Conservation (phyloP, 1,140 invertebrate species). For the Trichonephila clavipes region DNA sequence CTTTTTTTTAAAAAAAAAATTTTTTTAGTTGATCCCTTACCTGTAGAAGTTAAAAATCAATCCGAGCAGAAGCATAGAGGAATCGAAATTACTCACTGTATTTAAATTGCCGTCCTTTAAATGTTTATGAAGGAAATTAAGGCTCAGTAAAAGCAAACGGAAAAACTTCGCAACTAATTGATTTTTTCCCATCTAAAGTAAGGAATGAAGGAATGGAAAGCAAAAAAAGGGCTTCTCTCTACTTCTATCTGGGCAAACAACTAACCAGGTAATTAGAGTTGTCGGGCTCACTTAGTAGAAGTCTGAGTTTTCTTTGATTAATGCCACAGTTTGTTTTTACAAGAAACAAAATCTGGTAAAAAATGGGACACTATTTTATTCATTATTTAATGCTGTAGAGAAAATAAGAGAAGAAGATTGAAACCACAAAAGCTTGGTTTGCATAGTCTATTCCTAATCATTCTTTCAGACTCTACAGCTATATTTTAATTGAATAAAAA, state of each 20-base stretch:
- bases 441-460: not conserved
- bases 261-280: constrained; percentile 68
- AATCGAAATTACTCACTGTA: constrained; percentile 63
- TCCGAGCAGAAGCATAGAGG: not conserved
- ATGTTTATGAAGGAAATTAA: constrained; percentile 72
- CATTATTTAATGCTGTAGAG: constrained; percentile 14
- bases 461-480: not conserved
- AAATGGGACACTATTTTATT: constrained; percentile 54
- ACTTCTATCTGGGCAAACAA: constrained; percentile 59
- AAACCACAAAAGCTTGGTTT: constrained; percentile 23
- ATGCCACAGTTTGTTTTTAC: constrained; percentile 52
- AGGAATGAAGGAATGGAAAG: not conserved
- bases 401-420: not conserved
- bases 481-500: not conserved
- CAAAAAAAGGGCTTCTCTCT: constrained; percentile 44
- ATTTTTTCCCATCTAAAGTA: constrained; percentile 55
- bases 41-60: constrained; percentile 64
- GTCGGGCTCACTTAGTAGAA: constrained; percentile 61
- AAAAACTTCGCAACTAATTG: constrained; percentile 69
- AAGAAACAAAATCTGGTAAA: constrained; percentile 28
- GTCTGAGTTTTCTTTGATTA: constrained; percentile 46
- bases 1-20: not conserved
- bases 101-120: constrained; percentile 72
- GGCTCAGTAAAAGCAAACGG: constrained; percentile 59
- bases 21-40: constrained; percentile 37